Conservation (phyloP, 2,888 invertebrate genomes). For the Elegia similella region DNA sequence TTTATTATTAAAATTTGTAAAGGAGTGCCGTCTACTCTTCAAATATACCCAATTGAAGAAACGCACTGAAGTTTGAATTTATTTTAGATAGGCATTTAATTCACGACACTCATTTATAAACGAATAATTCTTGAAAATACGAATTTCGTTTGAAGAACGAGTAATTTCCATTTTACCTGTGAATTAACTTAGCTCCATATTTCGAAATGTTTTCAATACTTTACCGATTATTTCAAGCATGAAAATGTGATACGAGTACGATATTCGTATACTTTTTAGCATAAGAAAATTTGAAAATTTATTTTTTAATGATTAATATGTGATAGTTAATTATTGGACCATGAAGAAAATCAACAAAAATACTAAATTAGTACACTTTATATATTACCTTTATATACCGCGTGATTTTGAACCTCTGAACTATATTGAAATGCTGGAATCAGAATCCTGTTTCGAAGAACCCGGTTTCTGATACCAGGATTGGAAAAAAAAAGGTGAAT, state of each 20-base stretch:
- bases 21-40: neutral
- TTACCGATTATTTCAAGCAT: neutral
- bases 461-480: no score
- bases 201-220: neutral
- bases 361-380: no score
- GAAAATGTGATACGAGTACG: neutral
- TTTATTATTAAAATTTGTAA: slow-evolving; percentile 5
- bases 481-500: no score
- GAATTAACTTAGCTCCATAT: neutral
- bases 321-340: no score
- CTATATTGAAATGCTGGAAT: no score
- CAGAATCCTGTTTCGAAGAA: no score
- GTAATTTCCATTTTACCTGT: neutral
- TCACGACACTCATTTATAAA: neutral
- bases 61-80: slow-evolving; percentile 7
- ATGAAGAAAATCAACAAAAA: no score
- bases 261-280: no score
- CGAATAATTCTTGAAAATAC: slow-evolving; percentile 3
- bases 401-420: no score
- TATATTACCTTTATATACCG: no score
- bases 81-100: slow-evolving; percentile 7
- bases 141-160: neutral
- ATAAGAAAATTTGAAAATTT: no score
- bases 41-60: neutral
- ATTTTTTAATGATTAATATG: no score